Percentiles rank a stretch among this genome's conserved stretches.
Conservation (phyloP, 2,797 vertebrate genomes). For the Crypturellus tataupa region DNA sequence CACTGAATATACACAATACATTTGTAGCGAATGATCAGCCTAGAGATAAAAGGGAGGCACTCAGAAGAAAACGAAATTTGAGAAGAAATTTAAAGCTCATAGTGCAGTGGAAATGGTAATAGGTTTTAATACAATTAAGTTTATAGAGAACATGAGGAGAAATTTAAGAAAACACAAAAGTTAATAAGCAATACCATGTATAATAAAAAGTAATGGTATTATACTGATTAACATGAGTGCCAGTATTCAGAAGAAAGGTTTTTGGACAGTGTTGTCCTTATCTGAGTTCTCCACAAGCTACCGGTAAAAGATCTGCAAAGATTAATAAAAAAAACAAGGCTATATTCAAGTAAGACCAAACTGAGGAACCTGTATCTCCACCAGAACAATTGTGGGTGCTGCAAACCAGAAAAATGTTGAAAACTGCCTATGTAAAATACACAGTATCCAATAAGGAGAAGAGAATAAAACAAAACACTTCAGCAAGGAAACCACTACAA, state of each 20-base stretch:
- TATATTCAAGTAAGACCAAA: background rate
- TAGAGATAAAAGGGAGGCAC: constrained; percentile 25
- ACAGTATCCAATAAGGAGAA: background rate
- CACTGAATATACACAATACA: background rate
- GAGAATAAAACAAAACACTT: background rate
- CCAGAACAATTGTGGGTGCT: background rate
- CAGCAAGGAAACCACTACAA: background rate
- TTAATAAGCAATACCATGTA: constrained; percentile 26
- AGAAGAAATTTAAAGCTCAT: background rate
- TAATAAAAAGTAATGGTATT: constrained; percentile 42
- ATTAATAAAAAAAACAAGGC: background rate
- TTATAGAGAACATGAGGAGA: constrained; percentile 6
- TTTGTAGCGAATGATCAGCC: constrained; percentile 11
- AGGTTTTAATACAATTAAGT: constrained; percentile 23
- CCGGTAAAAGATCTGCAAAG: background rate
- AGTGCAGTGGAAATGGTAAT: background rate
- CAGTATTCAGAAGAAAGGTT: constrained; percentile 16
- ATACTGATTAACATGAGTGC: background rate
- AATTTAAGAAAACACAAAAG: background rate
- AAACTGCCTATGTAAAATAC: background rate
- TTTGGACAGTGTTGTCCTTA: background rate
- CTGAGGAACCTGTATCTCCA: background rate
- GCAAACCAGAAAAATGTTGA: background rate
- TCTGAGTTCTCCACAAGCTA: background rate
- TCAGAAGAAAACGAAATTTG: constrained; percentile 22